These are phyloP conservation scores for Patella pellucida DNA, from an alignment of 2,888 invertebrate species.

Conservation along the genomic window DNA sequence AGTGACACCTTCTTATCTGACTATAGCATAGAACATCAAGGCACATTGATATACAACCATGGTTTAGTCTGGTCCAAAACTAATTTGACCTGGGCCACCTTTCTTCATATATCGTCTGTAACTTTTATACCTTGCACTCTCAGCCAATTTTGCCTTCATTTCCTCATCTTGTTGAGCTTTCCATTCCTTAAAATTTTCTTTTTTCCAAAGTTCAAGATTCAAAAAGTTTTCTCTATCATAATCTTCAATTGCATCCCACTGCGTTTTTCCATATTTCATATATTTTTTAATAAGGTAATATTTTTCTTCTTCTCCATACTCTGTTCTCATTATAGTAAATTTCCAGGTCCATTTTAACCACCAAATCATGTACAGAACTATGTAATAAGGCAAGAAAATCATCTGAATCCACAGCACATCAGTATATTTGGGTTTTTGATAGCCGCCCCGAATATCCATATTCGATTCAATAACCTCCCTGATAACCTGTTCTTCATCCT, in stretches of 20 bases:
- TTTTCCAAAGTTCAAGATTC: constrained; percentile 84
- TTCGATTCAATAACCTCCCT: constrained; percentile 88
- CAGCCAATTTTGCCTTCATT: constrained; percentile 85
- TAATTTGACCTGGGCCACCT: constrained; percentile 89
- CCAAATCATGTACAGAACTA: constrained; percentile 82
- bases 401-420: constrained; percentile 88
- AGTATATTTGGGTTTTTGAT: constrained; percentile 82
- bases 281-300: constrained; percentile 85
- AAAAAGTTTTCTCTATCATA: constrained; percentile 82
- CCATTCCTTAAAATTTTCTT: constrained; percentile 84
- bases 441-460: constrained; percentile 94
- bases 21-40: too few relatives aligned
- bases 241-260: constrained; percentile 79
- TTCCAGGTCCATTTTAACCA: constrained; percentile 86
- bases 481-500: constrained; percentile 85
- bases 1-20: too few relatives aligned
- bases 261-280: constrained; percentile 75
- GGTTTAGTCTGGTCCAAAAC: constrained; percentile 76
- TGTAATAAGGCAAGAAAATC: constrained; percentile 81
- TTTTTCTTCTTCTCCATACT: constrained; percentile 87
- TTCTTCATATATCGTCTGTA: constrained; percentile 91
- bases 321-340: constrained; percentile 81
- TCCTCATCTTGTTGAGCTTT: constrained; percentile 87
- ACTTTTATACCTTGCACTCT: constrained; percentile 88
- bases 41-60: neutral